Evolutionary conservation across 2,797 vertebrate genomes (phyloP), one percentile per base, ranked within the genome.

Genomic region (Brotula barbata): DNA sequence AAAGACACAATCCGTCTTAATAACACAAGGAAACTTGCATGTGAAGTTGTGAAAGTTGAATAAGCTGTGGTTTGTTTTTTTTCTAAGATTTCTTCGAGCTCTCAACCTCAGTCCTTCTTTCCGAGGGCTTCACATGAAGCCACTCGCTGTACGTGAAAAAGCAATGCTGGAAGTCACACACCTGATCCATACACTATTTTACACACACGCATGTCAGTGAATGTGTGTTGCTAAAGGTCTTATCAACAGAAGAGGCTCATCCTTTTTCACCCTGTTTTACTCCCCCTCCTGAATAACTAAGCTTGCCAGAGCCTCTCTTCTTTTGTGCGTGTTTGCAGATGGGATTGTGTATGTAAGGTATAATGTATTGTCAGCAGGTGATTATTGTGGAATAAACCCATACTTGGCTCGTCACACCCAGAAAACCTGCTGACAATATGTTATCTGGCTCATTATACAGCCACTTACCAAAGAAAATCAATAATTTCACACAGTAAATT

Each of bases 231-330:
- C 49, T 73, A 77, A 74, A 46, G 10, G 63, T 74, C 63, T 85
- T 76, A 82, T 73, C 65, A 77, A 75, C 68, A 77, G 59, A 47
- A 62, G 43, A 50, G 60, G 65, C 73, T 83, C 78, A 83, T 65
- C 68, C 57, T 71, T 46, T 77, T 74, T 78, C 70, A 66, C 71
- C 58, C 68, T 58, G 62, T 77, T 78, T 69, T 64, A 78, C 64
- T 49, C 17, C 71, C 45, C 69, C 64, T 62, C n/a, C 78, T 73
- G 79, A 80, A 63, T 73, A 60, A 74, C 48, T 70, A 51, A 73
- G 75, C 64, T 68, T 20, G 36, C 41, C n/a, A 46, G 58, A 56
- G 3, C 36, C 5, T 40, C 17, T 34, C 9, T 57, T 23, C 44
- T 21, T 40, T 17, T 17, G 31, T 39, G 12, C 41, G 34, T 71